Evolutionary conservation across 2,797 vertebrate genomes (phyloP).

Genomic region (Perodicticus potto): DNA sequence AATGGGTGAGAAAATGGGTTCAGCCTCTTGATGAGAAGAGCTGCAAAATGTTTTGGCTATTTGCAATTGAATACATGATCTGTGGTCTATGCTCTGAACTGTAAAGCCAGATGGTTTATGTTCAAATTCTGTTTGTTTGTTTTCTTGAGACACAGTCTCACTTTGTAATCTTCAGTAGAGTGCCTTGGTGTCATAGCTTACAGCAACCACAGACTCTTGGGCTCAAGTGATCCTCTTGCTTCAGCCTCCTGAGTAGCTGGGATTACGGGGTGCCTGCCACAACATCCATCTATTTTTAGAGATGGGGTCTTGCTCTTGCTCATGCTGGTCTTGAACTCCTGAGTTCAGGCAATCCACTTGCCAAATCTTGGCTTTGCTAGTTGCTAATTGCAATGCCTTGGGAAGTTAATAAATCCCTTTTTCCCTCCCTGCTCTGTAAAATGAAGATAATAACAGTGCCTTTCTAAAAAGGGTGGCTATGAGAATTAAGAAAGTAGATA

Average conservation of each 20-base stretch:
- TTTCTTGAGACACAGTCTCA: too few relatives aligned
- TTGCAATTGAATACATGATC: background rate
- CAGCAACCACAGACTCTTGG: too few relatives aligned
- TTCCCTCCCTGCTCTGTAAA: background rate
- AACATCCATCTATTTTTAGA: too few relatives aligned
- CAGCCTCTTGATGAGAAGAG: background rate
- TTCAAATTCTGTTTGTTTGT: background rate
- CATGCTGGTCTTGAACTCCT: too few relatives aligned
- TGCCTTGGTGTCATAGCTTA: too few relatives aligned
- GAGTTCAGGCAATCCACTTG: too few relatives aligned
- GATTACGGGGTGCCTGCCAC: too few relatives aligned
- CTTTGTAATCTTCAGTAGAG: too few relatives aligned
- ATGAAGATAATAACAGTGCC: background rate
- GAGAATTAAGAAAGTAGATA: background rate
- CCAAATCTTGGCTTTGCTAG: background rate
- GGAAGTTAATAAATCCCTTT: background rate
- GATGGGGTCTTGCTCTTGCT: too few relatives aligned
- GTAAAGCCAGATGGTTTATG: background rate
- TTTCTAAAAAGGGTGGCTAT: background rate
- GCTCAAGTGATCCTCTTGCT: too few relatives aligned
- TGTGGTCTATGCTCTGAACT: background rate
- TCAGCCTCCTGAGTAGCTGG: too few relatives aligned
- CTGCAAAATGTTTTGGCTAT: background rate
- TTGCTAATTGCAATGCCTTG: background rate
- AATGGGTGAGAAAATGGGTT: background rate